Percentiles rank a stretch among this genome's conserved stretches.
phyloP scores from a whole-genome alignment of 2,113 vertebrate species.

The Ictalurus punctatus region DNA sequence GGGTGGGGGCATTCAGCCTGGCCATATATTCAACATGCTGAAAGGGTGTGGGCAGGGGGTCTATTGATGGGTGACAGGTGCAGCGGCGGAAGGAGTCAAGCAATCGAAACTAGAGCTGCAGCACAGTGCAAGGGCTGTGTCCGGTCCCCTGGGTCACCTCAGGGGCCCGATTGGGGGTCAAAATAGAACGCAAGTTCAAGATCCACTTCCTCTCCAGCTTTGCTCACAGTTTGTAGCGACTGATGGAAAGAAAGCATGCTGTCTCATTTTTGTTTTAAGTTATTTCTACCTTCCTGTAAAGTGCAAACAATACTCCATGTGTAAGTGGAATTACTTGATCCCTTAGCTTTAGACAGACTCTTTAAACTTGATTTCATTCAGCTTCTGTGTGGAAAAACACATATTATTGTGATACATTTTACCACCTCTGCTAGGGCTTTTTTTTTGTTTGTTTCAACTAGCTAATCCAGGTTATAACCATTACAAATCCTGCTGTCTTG shows the following conservation, averaged over 20 bases:
- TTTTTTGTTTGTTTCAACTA: constrained; percentile 62
- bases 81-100: constrained; percentile 73
- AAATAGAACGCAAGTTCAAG: constrained; percentile 62
- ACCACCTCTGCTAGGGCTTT: constrained; percentile 61
- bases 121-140: constrained; percentile 58
- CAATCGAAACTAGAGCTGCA: constrained; percentile 74
- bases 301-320: neutral
- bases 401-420: neutral
- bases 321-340: neutral
- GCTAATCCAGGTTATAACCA: constrained; percentile 75
- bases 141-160: constrained; percentile 61
- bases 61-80: constrained; percentile 87
- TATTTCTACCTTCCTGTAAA: neutral
- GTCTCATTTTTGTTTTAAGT: neutral
- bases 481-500: constrained; percentile 76
- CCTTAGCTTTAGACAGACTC: neutral
- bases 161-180: constrained; percentile 57
- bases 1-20: constrained; percentile 73
- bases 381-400: neutral
- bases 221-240: constrained; percentile 36
- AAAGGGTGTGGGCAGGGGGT: constrained; percentile 83
- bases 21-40: constrained; percentile 87
- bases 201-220: constrained; percentile 54
- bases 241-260: neutral
- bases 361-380: neutral